A percentile compares a stretch with the other conserved stretches of the same genome.
Conservation (phyloP, 92 coral and sea anemone species). For the Siderastrea radians region DNA sequence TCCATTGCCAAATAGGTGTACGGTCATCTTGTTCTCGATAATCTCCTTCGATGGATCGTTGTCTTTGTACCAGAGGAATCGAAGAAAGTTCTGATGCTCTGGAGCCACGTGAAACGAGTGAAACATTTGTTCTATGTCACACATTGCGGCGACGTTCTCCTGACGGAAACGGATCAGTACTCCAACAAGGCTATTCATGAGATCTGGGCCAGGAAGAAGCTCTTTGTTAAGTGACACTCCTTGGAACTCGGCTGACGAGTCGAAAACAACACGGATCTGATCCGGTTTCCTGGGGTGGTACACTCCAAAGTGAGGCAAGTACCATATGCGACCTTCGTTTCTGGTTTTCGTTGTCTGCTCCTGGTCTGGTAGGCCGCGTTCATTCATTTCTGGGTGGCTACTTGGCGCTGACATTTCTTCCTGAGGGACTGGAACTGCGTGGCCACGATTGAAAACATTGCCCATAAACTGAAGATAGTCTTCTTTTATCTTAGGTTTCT, state of each 20-base stretch:
- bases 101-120: background rate
- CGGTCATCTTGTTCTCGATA: conserved; percentile 10
- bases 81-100: conserved; percentile 22
- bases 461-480: too few relatives aligned
- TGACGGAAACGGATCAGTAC: background rate
- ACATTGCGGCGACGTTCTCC: conserved; percentile 10
- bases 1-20: background rate
- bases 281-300: background rate
- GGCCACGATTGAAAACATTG: too few relatives aligned
- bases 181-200: background rate
- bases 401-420: background rate
- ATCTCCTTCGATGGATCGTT: conserved; percentile 5
- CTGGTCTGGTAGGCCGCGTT: background rate
- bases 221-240: too few relatives aligned
- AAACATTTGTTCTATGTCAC: background rate
- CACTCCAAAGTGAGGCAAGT: background rate
- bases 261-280: background rate
- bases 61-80: conserved; percentile 11
- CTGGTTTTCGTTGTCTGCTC: too few relatives aligned
- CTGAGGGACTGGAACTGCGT: too few relatives aligned
- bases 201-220: background rate
- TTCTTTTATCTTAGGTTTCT: too few relatives aligned
- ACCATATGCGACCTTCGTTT: background rate
- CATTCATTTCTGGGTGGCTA: background rate
- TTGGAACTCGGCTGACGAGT: too few relatives aligned